These are phyloP conservation scores for Anas platyrhynchos DNA, from an alignment of 2,113 vertebrate genomes.

Conservation along the genomic window DNA sequence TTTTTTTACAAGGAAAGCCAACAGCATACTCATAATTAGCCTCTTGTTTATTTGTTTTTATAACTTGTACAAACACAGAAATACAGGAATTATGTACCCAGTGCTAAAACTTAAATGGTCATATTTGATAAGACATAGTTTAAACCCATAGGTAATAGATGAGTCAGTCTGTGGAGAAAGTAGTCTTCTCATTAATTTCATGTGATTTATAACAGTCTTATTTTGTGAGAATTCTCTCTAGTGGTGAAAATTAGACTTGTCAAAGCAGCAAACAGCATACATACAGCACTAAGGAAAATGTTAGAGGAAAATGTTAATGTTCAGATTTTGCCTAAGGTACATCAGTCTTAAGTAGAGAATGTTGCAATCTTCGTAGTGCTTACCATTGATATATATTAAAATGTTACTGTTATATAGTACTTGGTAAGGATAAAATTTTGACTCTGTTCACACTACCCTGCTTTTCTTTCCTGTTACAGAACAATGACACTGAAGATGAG, in stretches of 20 bases:
- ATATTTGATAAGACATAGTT: neutral
- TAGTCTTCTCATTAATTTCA: fast-evolving
- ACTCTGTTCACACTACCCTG: neutral
- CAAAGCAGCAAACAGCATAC: neutral
- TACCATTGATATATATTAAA: neutral
- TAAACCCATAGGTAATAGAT: neutral
- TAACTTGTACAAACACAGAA: neutral
- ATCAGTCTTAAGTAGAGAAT: neutral
- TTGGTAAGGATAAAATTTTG: neutral
- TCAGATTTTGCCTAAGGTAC: neutral
- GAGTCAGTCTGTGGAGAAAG: fast-evolving
- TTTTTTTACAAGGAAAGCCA: neutral
- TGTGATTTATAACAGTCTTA: neutral
- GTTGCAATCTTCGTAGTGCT: neutral
- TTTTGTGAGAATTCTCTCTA: slow-evolving; percentile 35
- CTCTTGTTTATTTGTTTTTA: neutral
- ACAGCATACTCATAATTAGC: neutral
- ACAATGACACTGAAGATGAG: slow-evolving; percentile 95
- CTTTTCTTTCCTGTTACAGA: slow-evolving; percentile 76
- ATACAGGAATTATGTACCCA: neutral
- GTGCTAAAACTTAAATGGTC: neutral
- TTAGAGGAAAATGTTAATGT: neutral
- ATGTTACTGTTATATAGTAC: neutral
- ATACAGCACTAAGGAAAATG: neutral
- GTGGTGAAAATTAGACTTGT: neutral